Evolutionary conservation across 1,140 invertebrate genomes (phyloP).

Genomic region (Neodiprion lecontei): DNA sequence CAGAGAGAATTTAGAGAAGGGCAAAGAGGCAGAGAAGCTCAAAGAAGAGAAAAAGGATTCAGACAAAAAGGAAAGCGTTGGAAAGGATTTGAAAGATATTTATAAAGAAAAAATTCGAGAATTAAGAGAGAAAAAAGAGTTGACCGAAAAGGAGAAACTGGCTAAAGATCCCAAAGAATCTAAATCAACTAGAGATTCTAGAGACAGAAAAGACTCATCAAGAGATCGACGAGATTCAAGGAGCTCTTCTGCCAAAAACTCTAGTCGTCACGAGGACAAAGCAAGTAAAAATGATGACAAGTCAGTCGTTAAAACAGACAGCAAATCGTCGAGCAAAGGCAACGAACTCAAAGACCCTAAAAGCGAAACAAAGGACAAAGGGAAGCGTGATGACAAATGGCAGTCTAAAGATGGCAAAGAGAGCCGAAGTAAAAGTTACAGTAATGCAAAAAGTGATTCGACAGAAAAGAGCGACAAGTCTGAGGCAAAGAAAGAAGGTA

Average conservation of each 20-base stretch:
- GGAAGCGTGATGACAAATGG: constrained; percentile 56
- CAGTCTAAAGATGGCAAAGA: constrained; percentile 41
- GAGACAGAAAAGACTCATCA: constrained; percentile 36
- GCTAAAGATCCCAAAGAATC: constrained; percentile 32
- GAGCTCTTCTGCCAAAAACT: constrained; percentile 33
- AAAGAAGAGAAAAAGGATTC: constrained; percentile 46
- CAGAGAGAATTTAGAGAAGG: constrained; percentile 19
- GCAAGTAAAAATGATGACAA: constrained; percentile 37
- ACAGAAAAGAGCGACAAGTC: constrained; percentile 30
- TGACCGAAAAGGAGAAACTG: constrained; percentile 58
- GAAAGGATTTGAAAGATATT: constrained; percentile 56
- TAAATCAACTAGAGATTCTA: constrained; percentile 31
- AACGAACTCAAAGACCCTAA: constrained; percentile 46
- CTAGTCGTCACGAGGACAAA: constrained; percentile 32
- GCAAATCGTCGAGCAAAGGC: constrained; percentile 38
- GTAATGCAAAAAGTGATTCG: constrained; percentile 27
- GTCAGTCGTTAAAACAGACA: constrained; percentile 23
- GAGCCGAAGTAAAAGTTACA: constrained; percentile 35
- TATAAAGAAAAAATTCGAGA: constrained; percentile 61
- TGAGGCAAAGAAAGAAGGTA: constrained; percentile 29
- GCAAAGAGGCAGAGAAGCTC: constrained; percentile 36
- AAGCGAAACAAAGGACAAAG: constrained; percentile 46
- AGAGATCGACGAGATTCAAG: constrained; percentile 48
- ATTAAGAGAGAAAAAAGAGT: constrained; percentile 56
- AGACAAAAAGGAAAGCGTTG: constrained; percentile 39